These are phyloP conservation scores for Okapia johnstoni DNA, from an alignment of 2,113 vertebrate genomes.

Conservation along the genomic window DNA sequence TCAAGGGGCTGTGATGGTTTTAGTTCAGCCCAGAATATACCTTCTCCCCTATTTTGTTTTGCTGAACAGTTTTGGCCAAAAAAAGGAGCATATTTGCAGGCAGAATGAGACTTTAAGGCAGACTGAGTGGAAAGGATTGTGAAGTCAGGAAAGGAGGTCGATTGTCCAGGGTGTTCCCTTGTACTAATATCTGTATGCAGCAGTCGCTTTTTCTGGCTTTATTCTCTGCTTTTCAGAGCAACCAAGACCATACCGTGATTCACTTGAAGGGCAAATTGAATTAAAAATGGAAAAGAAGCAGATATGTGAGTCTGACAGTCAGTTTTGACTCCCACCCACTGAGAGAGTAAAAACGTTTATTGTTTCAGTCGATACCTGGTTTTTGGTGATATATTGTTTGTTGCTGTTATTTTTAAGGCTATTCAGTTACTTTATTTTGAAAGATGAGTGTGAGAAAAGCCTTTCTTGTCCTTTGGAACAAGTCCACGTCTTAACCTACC, in stretches of 20 bases:
- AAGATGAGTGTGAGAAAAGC: slow-evolving; percentile 43
- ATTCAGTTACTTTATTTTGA: slow-evolving; percentile 60
- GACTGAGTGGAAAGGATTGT: neutral
- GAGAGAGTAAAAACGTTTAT: slow-evolving; percentile 62
- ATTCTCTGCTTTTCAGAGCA: neutral
- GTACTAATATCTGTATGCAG: neutral
- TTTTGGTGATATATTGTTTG: slow-evolving; percentile 69
- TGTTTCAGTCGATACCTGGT: slow-evolving; percentile 66
- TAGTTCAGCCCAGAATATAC: neutral
- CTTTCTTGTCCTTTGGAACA: slow-evolving; percentile 53
- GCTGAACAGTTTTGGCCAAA: neutral
- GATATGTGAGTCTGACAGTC: slow-evolving; percentile 57
- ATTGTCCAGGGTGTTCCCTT: neutral
- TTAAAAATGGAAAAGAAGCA: slow-evolving; percentile 69
- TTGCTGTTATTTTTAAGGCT: slow-evolving; percentile 69
- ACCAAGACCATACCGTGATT: neutral
- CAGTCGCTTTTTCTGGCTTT: neutral
- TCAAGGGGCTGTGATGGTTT: slow-evolving; percentile 4
- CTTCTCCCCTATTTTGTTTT: neutral
- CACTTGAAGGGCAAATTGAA: slow-evolving; percentile 31
- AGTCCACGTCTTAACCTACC: slow-evolving; percentile 1
- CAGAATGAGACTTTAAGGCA: neutral
- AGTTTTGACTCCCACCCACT: slow-evolving; percentile 67
- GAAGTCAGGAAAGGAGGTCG: neutral
- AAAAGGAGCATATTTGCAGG: neutral